phyloP scores from a whole-genome alignment of 1,140 invertebrate genomes.

The Physella acuta region DNA sequence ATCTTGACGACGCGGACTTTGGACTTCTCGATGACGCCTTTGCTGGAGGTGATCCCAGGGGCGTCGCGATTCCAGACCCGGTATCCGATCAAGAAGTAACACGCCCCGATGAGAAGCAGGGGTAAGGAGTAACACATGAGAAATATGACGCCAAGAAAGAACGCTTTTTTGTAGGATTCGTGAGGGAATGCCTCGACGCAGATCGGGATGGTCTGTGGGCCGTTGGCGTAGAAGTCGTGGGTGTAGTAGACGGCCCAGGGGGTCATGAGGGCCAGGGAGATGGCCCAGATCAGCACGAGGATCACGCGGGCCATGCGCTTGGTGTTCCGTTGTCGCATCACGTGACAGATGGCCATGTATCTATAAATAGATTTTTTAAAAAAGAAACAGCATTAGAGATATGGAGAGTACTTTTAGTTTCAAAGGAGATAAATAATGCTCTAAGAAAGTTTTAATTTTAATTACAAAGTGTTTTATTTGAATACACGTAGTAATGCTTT shows the following conservation, averaged over 20 bases:
- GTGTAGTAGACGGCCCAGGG: constrained; percentile 91
- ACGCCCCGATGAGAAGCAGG: constrained; percentile 85
- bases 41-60: constrained; percentile 65
- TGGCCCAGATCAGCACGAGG: constrained; percentile 88
- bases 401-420: too few species aligned
- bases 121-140: constrained; percentile 90
- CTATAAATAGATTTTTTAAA: too few species aligned
- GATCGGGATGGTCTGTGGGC: constrained; percentile 11
- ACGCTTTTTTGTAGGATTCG: constrained; percentile 72
- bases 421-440: too few species aligned
- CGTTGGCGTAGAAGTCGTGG: constrained; percentile 31
- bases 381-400: too few species aligned
- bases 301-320: constrained; percentile 79
- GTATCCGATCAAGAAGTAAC: constrained; percentile 90
- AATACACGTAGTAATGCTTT: too few species aligned
- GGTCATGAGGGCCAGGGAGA: constrained; percentile 78
- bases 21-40: constrained; percentile 53
- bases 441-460: too few species aligned
- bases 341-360: constrained; percentile 93
- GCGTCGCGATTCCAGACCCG: constrained; percentile 85
- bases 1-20: constrained; percentile 82
- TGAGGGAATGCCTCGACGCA: constrained; percentile 38
- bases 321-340: constrained; percentile 86
- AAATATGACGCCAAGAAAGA: constrained; percentile 87
- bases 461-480: too few species aligned